Percentiles rank a stretch among this genome's conserved stretches.
Conservation (phyloP, 2,888 invertebrate species). For the Sclerodermus sp. region DNA sequence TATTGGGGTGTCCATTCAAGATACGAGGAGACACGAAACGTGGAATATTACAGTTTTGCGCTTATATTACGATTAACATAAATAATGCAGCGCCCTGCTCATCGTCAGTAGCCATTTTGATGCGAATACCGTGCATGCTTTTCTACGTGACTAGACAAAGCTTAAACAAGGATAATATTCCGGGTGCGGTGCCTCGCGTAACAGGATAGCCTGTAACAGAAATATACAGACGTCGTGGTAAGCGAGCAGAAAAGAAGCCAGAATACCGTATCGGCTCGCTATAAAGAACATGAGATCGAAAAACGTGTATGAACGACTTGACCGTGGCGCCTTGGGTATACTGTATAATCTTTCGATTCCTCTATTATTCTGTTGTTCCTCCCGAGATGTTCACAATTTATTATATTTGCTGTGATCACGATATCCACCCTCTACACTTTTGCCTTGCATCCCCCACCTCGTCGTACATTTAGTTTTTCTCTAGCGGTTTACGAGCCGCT, state of each 20-base stretch:
- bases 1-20: too few relatives aligned
- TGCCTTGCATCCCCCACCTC: too few relatives aligned
- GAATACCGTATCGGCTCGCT: constrained; percentile 17
- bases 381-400: constrained; percentile 46
- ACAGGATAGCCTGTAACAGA: constrained; percentile 1
- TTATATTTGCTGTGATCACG: constrained; percentile 28
- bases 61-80: too few relatives aligned
- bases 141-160: too few relatives aligned
- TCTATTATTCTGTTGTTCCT: constrained; percentile 52
- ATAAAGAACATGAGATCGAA: constrained; percentile 35
- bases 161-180: too few relatives aligned
- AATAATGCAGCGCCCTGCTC: too few relatives aligned
- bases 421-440: constrained; percentile 6
- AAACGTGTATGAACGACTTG: constrained; percentile 32
- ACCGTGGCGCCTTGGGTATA: constrained; percentile 20
- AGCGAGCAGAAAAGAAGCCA: constrained; percentile 14
- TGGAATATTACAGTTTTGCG: too few relatives aligned
- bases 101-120: too few relatives aligned
- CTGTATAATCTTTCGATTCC: constrained; percentile 47
- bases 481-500: too few relatives aligned
- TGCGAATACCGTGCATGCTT: too few relatives aligned
- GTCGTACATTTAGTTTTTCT: too few relatives aligned
- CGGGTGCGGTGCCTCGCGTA: not conserved
- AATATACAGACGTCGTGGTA: not conserved
- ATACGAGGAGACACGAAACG: too few relatives aligned